Percentiles rank a stretch among this genome's conserved stretches.
Conservation (phyloP, 2,888 invertebrate genomes). For the Synanthedon tipuliformis region DNA sequence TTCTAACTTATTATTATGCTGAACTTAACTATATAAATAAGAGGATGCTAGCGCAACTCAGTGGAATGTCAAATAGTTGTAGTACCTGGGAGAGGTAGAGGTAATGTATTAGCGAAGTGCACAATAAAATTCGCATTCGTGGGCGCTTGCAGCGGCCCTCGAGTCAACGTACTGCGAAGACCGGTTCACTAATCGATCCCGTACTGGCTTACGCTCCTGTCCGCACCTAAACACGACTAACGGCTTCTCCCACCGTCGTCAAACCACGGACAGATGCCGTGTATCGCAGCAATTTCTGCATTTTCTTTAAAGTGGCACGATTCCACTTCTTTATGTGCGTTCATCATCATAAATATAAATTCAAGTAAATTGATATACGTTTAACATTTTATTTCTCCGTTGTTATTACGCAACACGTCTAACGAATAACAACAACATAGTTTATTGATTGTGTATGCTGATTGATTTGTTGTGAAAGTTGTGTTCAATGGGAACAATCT, state of each 20-base stretch:
- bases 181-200: constrained; percentile 68
- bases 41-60: too few species aligned
- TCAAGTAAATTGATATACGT: too few species aligned
- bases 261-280: constrained; percentile 27
- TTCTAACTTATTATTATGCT: too few species aligned
- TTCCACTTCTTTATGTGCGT: too few species aligned
- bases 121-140: constrained; percentile 21
- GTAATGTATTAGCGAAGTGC: not conserved
- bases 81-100: not conserved
- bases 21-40: too few species aligned
- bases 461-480: not conserved
- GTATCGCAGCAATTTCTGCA: constrained; percentile 1
- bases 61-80: not conserved
- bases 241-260: constrained; percentile 47
- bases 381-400: too few species aligned
- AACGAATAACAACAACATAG: not conserved
- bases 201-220: constrained; percentile 54
- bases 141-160: constrained; percentile 40
- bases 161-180: constrained; percentile 57
- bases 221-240: constrained; percentile 59
- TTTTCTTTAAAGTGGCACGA: not conserved
- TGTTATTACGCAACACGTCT: not conserved
- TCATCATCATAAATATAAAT: too few species aligned
- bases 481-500: constrained; percentile 16
- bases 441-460: not conserved